These are phyloP conservation scores for Tupiocoris notatus DNA, from an alignment of 2,888 invertebrate species.

Conservation along the genomic window DNA sequence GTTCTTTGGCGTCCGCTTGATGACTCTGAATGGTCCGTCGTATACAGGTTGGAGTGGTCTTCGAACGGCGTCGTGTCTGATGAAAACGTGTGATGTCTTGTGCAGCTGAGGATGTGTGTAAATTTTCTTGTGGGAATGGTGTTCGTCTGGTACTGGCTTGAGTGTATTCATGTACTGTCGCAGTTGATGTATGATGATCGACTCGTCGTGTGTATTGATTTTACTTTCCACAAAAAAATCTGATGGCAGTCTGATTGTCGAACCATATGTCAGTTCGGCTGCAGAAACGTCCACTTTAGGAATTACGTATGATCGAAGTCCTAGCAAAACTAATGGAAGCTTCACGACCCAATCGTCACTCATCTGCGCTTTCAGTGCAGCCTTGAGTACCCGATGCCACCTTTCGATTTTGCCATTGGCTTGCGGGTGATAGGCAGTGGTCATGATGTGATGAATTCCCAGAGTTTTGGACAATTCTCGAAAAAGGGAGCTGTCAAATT, in stretches of 20 bases:
- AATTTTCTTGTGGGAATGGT: background rate
- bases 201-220: background rate
- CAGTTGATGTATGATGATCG: background rate
- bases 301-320: slow-evolving; percentile 51
- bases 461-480: no score
- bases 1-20: background rate
- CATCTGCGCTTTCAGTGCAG: no score
- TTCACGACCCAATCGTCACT: slow-evolving; percentile 50
- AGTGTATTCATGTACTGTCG: no score
- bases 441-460: no score
- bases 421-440: no score
- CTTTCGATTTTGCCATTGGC: no score
- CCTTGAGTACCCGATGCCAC: no score
- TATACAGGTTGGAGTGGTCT: slow-evolving; percentile 30
- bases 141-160: background rate
- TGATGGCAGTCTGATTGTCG: slow-evolving; percentile 50
- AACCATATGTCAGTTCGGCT: slow-evolving; percentile 52
- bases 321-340: slow-evolving; percentile 52
- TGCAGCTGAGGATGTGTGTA: slow-evolving; percentile 5
- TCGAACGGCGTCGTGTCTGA: slow-evolving; percentile 38
- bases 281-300: slow-evolving; percentile 51
- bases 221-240: slow-evolving; percentile 45
- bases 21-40: slow-evolving; percentile 21
- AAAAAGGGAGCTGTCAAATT: no score
- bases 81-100: slow-evolving; percentile 41